These are phyloP conservation scores for Torymus tubicola DNA, from an alignment of 2,888 invertebrate species.

Conservation along the genomic window DNA sequence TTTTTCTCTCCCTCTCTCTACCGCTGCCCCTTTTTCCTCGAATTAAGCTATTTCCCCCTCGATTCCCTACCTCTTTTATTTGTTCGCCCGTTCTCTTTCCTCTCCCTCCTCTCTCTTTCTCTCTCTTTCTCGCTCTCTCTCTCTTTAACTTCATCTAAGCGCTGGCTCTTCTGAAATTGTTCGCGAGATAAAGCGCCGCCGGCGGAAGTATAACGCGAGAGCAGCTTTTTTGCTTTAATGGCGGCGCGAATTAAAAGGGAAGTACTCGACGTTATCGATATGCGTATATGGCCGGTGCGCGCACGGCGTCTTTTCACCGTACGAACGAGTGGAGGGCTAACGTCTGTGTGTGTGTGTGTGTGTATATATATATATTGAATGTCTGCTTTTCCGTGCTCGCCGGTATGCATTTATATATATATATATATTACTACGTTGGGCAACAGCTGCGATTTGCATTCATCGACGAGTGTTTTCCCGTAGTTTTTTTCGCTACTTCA, in stretches of 20 bases:
- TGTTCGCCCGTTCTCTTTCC: not conserved
- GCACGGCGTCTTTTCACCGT: conserved; percentile 8
- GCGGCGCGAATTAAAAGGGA: conserved; percentile 47
- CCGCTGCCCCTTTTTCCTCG: conserved; percentile 16
- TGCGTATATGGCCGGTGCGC: not conserved
- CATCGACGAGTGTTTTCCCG: no score
- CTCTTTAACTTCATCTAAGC: not conserved
- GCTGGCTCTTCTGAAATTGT: conserved; percentile 18
- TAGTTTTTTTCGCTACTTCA: no score
- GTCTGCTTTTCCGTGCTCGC: no score
- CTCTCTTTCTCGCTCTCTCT: not conserved
- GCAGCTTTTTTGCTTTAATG: conserved; percentile 4
- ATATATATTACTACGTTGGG: no score
- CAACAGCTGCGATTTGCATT: no score
- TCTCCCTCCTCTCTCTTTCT: not conserved
- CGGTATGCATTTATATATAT: no score
- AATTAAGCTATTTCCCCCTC: conserved; percentile 52
- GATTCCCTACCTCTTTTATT: conserved; percentile 30
- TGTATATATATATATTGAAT: no score
- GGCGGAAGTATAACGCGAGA: conserved; percentile 6
- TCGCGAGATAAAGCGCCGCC: conserved; percentile 38
- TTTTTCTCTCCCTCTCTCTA: not conserved
- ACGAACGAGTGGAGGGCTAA: no score
- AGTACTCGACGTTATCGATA: conserved; percentile 44
- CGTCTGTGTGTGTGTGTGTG: no score